These are phyloP conservation scores for Pandemis heparana DNA, from an alignment of 2,888 invertebrate species.

Conservation along the genomic window DNA sequence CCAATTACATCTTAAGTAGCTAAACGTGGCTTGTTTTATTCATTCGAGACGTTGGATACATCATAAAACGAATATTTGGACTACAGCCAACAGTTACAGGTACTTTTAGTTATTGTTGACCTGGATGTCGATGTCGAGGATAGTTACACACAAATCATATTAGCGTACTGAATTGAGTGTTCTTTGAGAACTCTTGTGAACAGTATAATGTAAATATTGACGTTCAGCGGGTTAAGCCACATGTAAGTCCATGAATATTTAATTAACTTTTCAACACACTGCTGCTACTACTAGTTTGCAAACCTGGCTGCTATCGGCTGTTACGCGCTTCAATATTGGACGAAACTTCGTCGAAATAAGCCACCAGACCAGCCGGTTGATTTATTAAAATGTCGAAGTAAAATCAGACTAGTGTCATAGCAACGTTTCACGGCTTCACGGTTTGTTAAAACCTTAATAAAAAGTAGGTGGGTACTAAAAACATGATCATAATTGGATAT, in stretches of 20 bases:
- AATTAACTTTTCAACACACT: not conserved
- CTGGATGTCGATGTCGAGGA: not conserved
- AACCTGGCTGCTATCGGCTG: not conserved
- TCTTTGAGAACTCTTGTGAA: not conserved
- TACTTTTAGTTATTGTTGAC: not conserved
- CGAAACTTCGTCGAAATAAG: too few species aligned
- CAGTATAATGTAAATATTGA: not conserved
- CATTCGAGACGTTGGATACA: constrained; percentile 8
- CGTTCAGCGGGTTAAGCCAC: not conserved
- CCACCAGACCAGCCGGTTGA: not conserved
- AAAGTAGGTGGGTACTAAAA: constrained; percentile 14
- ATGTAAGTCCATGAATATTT: not conserved
- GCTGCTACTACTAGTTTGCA: not conserved
- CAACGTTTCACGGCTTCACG: not conserved
- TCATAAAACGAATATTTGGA: constrained; percentile 9
- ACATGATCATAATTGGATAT: constrained; percentile 36
- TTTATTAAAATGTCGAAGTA: not conserved
- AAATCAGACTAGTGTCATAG: constrained; percentile 6
- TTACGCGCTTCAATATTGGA: not conserved
- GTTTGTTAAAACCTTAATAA: constrained; percentile 16
- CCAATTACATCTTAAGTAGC: constrained; percentile 13
- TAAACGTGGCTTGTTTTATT: constrained; percentile 20
- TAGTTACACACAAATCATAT: not conserved
- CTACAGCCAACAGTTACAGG: constrained; percentile 4
- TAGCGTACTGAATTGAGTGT: not conserved